Evolutionary conservation across 2,888 invertebrate species (phyloP).

Genomic region (Synergus laeviventris): DNA sequence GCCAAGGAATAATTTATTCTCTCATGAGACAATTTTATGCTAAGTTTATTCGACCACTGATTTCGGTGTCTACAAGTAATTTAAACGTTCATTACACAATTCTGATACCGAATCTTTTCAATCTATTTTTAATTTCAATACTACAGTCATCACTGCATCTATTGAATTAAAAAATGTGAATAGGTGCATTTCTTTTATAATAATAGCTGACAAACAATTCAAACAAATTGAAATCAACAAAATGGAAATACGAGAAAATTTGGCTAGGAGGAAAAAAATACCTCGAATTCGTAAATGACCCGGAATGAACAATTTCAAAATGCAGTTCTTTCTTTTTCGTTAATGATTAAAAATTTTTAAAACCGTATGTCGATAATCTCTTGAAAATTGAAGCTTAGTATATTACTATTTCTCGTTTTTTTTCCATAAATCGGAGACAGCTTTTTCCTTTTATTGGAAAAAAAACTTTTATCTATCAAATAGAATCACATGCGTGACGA

Average conservation of each 20-base stretch:
- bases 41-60: neutral
- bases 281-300: no score
- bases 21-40: neutral
- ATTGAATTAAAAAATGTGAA: no score
- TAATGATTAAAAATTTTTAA: no score
- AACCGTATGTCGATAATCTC: no score
- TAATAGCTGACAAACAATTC: no score
- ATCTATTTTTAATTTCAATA: neutral
- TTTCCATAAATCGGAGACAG: neutral
- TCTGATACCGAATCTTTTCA: neutral
- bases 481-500: neutral
- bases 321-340: neutral
- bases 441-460: slow-evolving; percentile 15
- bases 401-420: neutral
- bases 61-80: neutral
- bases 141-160: no score
- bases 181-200: no score
- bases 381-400: neutral
- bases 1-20: neutral
- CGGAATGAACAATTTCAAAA: no score
- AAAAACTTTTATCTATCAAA: neutral
- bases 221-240: no score
- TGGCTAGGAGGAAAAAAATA: no score
- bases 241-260: no score
- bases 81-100: neutral